A percentile compares a stretch with the other conserved stretches of the same genome.
These are phyloP conservation scores for Caenorhabditis wallacei DNA, from an alignment of 2,888 invertebrate genomes.

Conservation along the genomic window DNA sequence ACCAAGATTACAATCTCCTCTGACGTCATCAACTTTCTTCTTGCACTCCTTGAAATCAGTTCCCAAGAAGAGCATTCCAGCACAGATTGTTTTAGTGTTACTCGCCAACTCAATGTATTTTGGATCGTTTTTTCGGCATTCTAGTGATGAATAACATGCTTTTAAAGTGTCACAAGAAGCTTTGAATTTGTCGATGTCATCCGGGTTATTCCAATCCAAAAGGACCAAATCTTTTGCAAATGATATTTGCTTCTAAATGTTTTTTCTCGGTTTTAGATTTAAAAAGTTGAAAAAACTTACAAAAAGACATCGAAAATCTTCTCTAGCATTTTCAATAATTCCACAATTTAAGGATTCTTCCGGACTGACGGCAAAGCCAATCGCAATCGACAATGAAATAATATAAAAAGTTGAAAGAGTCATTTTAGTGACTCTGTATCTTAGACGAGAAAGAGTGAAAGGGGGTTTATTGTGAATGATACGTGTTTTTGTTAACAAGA, in stretches of 20 bases:
- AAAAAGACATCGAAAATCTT: background rate
- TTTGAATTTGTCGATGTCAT: constrained; percentile 1
- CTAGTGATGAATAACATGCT: background rate
- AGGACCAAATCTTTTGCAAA: background rate
- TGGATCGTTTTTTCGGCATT: background rate
- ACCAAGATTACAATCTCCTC: background rate
- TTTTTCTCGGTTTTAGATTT: no score
- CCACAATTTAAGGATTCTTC: background rate
- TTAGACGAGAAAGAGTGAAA: no score
- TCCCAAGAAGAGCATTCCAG: background rate
- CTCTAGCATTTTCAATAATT: background rate
- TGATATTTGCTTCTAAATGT: background rate
- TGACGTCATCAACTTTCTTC: background rate
- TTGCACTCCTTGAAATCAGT: background rate
- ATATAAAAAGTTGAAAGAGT: no score
- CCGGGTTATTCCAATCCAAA: background rate
- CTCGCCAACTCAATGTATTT: background rate
- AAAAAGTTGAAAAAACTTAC: background rate
- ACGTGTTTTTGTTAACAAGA: no score
- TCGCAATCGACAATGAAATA: no score
- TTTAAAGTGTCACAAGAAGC: background rate
- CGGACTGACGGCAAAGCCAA: no score
- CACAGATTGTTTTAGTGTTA: background rate
- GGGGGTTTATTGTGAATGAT: no score
- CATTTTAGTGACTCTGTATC: no score